Base-by-base conservation (phyloP, 2,888 invertebrate species). In the Agonopterix arenella region DNA sequence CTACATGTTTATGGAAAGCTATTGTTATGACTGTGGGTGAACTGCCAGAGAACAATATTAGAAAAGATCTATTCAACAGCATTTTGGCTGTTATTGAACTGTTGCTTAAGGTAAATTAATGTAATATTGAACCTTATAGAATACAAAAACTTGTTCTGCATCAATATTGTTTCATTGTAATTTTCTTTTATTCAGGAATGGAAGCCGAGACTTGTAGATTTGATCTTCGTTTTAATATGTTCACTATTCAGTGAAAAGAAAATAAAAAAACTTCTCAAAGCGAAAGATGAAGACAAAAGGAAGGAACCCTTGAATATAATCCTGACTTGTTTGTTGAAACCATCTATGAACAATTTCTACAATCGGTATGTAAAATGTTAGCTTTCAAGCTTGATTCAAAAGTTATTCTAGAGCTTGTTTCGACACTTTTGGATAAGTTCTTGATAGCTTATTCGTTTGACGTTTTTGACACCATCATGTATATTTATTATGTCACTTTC, bases 1-100 rank as follows among this genome's bases (percentile, higher is more conserved):
- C 80, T 10, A 61, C 60, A 49, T 89, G 89, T 61, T 60, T 80
- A 40, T 89, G 85, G 84, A 78, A 64, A 42, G 81, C 84, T 4
- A 76, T 77, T 59, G 47, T 82, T 2, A 49, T 61, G 40, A 69
- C 66, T 1, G 63, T 83, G 51, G 68, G 71, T 44, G 76, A 80
- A 50, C 53, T 85, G 45, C 68, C 76, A 4, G 74, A 76, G 11
- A 73, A 75, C 54, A 70, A 68, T 51, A 58, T 78, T 2, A 70
- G 77, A 51, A 69, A 63, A 54, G 77, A 81, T 57, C 52, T 83
- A 11, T 70, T 82, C 43, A 58, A 64, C 60, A 76, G 78, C 51
- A 53, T 80, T 2, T 52, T 85, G 44, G 55, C 57, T 2, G 53
- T 73, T 40, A 51, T 82, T 45, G 55, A 52, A 16, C 57, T 58